Evolutionary conservation across 2,888 invertebrate genomes (phyloP), one percentile per base, ranked within the genome.

Genomic region (Lepidocyrtoides sp.): DNA sequence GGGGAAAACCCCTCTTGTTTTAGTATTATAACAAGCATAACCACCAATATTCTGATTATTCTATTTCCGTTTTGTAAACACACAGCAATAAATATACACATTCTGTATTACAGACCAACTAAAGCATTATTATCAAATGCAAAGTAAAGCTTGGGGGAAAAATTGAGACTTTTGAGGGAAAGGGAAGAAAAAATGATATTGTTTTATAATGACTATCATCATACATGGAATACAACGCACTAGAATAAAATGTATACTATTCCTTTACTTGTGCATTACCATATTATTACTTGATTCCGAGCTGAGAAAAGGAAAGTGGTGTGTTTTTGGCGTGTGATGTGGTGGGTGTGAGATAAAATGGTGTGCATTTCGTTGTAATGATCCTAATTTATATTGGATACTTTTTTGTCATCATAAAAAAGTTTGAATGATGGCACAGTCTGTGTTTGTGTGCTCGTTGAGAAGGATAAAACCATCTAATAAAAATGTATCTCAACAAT

Each of bases 1-100:
- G 51, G 84, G n/a, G 84, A 51, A 84, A 84, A 48, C 41, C 83
- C 83, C n/a, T 72, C 44, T 32, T 14, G 10, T 44, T 32, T 44
- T 66, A n/a, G 14, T n/a, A 32, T 29, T 32, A 66, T 57, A 5
- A 57, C 57, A n/a, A n/a, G n/a, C n/a, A n/a, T n/a, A 60, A 23
- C 20, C 2, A 7, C 36, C 36, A 36, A 7, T 60, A 20, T 60
- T 57, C 26, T 32, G 1, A 26, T 29, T 14, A 29, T 36, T 36
- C 36, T 4, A 77, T 54, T 77, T 77, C 77, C 51, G 51, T n/a
- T 51, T 77, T 29, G 51, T 77, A 77, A 77, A 29, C 51, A 41
- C 51, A 26, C 77, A 51, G 12, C 29, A 48, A 29, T 14, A 2
- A 29, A 7, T 36, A 7, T 36, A 36, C 36, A 36, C n/a, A 36